Evolutionary conservation across 2,888 invertebrate genomes (phyloP), one percentile per base, ranked within the genome.

Genomic region (Perithous albicinctus): DNA sequence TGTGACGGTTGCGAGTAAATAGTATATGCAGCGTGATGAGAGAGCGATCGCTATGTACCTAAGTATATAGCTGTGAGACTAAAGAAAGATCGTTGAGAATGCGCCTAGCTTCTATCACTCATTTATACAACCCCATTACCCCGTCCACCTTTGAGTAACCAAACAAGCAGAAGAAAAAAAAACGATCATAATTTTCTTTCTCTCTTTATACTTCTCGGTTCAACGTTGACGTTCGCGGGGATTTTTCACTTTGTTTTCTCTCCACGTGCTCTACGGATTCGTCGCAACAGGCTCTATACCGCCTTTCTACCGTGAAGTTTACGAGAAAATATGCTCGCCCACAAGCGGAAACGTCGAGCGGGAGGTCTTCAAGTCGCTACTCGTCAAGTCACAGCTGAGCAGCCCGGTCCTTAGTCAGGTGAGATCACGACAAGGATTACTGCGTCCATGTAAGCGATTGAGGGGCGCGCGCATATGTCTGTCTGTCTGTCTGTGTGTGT

Each of bases 221-320:
- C 83, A 20, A 51, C 10, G 26, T 38, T 29, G 64, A 23, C 51
- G 35, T 20, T n/a, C 48, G 8, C 15, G n/a, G 32, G 12, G n/a
- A n/a, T n/a, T 66, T 48, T 12, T 56, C 32, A 26, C 32, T 69
- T 75, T 41, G 63, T 41, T 74, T 66, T 67, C 12, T 73, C 20
- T 43, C 20, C 15, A 6, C 43, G 43, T 64, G 61, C 76, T 69
- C 35, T 35, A 67, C 66, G 61, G 10, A 54, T 73, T 54, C 1
- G 8, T 12, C 12, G 32, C 43, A 15, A 15, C 78, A 94, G 94
- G 94, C 86, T 93, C 94, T 48, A 93, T 94, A 84, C 94, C 95
- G 81, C 91, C 94, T 32, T 93, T 93, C 86, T 95, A 94, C 89
- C 91, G 94, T 82, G 94, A 94, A 88, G 92, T 94, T 81, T 94